Evolutionary conservation across 2,888 invertebrate genomes (phyloP).

Genomic region (Acanthoscelides obtectus): DNA sequence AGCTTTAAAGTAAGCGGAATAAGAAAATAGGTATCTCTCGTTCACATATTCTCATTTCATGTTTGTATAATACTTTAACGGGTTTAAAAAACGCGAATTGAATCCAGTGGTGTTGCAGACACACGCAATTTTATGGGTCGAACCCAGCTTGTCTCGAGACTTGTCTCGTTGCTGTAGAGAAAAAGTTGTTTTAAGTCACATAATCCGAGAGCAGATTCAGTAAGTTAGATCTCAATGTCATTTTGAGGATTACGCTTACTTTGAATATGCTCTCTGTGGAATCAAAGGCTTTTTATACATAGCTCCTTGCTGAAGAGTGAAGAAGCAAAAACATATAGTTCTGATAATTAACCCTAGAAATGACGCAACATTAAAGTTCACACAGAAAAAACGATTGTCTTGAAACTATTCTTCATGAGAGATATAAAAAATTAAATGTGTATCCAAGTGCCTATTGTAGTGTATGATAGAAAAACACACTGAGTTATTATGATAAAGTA

Average conservation of each 20-base stretch:
- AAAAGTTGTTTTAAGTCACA: conserved; percentile 39
- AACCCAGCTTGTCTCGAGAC: conserved; percentile 43
- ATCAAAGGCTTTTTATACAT: background rate
- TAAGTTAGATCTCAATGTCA: background rate
- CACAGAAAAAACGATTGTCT: too few relatives aligned
- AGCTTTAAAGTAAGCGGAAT: conserved; percentile 32
- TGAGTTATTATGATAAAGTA: too few relatives aligned
- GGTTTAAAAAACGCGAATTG: conserved; percentile 33
- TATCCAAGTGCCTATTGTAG: too few relatives aligned
- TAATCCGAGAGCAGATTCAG: background rate
- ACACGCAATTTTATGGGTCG: conserved; percentile 38
- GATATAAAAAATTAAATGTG: too few relatives aligned
- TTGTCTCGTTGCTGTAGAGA: conserved; percentile 43
- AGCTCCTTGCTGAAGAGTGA: background rate
- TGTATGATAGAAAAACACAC: too few relatives aligned
- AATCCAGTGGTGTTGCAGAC: conserved; percentile 22
- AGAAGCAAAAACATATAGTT: too few relatives aligned
- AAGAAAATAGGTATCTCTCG: conserved; percentile 1
- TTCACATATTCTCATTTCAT: conserved; percentile 4
- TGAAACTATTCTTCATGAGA: too few relatives aligned
- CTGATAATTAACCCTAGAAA: too few relatives aligned
- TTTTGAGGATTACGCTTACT: background rate
- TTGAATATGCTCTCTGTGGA: background rate
- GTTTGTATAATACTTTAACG: conserved; percentile 20
- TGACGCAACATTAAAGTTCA: too few relatives aligned